These are phyloP conservation scores for Gallinago paraguaiae DNA, from an alignment of 2,113 vertebrate genomes.

Conservation along the genomic window DNA sequence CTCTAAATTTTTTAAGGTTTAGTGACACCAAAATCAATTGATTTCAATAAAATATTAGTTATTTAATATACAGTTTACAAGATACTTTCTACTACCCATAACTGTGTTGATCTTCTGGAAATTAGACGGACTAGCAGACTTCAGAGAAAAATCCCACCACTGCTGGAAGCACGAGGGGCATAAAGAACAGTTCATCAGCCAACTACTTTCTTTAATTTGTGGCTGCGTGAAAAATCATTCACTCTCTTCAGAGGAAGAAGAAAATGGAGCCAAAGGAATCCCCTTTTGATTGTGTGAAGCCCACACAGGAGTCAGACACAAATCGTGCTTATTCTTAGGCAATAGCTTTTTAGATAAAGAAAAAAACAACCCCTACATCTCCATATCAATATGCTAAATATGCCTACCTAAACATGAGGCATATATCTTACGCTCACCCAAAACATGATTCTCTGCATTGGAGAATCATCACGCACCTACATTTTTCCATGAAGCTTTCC, in stretches of 20 bases:
- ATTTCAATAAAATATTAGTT: neutral
- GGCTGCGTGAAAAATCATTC: neutral
- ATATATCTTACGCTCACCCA: neutral
- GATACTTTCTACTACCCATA: neutral
- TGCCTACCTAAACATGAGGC: neutral
- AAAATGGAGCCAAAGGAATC: fast-evolving
- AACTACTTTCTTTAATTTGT: neutral
- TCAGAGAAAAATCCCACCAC: neutral
- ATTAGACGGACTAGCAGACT: neutral
- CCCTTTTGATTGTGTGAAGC: neutral
- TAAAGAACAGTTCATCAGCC: neutral
- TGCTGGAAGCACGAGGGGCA: neutral
- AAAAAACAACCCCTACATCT: too few species aligned
- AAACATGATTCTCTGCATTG: neutral
- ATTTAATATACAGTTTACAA: neutral
- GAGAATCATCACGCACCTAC: neutral
- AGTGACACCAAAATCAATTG: neutral
- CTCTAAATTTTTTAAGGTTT: neutral
- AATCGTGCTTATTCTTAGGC: neutral
- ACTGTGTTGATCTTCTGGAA: neutral
- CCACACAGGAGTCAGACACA: neutral
- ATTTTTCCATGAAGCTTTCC: neutral
- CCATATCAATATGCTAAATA: neutral
- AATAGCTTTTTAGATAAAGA: neutral
- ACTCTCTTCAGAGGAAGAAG: neutral